Conservation (phyloP, 2,113 vertebrate species). For the Larimichthys crocea region DNA sequence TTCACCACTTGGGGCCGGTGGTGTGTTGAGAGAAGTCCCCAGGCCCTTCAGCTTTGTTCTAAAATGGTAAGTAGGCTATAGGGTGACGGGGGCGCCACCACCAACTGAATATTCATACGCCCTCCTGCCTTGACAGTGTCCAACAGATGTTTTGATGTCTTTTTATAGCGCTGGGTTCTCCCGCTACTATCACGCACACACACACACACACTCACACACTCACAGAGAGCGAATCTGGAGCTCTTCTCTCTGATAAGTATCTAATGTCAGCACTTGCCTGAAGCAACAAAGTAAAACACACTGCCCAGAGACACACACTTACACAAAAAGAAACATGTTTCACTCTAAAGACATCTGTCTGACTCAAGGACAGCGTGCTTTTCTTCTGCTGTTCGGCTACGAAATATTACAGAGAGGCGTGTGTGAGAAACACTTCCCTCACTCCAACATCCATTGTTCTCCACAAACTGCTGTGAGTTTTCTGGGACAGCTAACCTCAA, state of each 20-base stretch:
- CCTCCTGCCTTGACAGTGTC: conserved; percentile 35
- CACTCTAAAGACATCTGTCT: conserved; percentile 51
- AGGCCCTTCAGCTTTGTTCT: conserved; percentile 46
- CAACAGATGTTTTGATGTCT: conserved; percentile 71
- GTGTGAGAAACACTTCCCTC: background rate
- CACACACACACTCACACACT: conserved; percentile 23
- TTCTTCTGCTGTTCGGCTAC: conserved; percentile 20
- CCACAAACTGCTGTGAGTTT: conserved; percentile 30
- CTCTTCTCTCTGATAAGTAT: conserved; percentile 64
- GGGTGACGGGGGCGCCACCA: conserved; percentile 21
- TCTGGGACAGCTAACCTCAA: conserved; percentile 52
- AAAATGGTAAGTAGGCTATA: conserved; percentile 62
- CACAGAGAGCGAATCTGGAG: conserved; percentile 50
- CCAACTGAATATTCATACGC: conserved; percentile 59
- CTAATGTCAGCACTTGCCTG: conserved; percentile 58
- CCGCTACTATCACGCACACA: conserved; percentile 41
- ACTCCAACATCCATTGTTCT: background rate
- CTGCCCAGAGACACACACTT: conserved; percentile 38
- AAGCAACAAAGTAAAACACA: conserved; percentile 50
- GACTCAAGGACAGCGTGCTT: conserved; percentile 37
- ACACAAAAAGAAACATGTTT: conserved; percentile 17
- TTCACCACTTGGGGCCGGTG: background rate
- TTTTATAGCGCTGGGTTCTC: conserved; percentile 70
- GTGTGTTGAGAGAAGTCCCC: background rate
- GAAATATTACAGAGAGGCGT: conserved; percentile 23